Conservation (phyloP, 2,888 invertebrate genomes). For the Lysandra bellargus region DNA sequence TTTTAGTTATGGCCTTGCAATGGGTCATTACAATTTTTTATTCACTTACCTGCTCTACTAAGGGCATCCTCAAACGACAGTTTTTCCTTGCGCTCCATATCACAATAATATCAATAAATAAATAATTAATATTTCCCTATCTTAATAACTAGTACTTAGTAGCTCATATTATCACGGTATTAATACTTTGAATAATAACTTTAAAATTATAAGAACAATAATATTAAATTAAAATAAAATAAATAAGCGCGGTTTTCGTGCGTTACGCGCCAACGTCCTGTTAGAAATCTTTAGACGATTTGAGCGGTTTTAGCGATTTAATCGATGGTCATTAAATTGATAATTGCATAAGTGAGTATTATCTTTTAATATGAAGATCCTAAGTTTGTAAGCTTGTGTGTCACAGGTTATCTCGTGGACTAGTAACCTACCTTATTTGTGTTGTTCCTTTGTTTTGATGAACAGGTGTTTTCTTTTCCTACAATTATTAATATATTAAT, state of each 20-base stretch:
- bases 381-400: not conserved
- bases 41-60: slow-evolving; percentile 39
- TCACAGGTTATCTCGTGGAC: not conserved
- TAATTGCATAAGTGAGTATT: not conserved
- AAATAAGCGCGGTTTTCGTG: not conserved
- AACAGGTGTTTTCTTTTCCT: not conserved
- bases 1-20: not conserved
- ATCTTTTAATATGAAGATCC: not conserved
- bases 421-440: not conserved
- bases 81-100: slow-evolving; percentile 35
- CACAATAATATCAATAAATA: not conserved
- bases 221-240: slow-evolving; percentile 2
- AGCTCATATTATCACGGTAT: not conserved
- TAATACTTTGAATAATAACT: not conserved
- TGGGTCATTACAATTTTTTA: not conserved
- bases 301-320: not conserved
- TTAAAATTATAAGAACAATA: not conserved
- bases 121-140: not conserved
- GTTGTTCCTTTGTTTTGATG: not conserved
- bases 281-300: slow-evolving; percentile 11
- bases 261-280: not conserved
- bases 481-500: no score
- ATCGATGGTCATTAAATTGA: not conserved
- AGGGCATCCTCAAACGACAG: slow-evolving; percentile 44
- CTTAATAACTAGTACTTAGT: not conserved